Evolutionary conservation across 30 jellyfish, hydroid and myxozoan species (phyloP).

Genomic region (Cassiopea andromeda): DNA sequence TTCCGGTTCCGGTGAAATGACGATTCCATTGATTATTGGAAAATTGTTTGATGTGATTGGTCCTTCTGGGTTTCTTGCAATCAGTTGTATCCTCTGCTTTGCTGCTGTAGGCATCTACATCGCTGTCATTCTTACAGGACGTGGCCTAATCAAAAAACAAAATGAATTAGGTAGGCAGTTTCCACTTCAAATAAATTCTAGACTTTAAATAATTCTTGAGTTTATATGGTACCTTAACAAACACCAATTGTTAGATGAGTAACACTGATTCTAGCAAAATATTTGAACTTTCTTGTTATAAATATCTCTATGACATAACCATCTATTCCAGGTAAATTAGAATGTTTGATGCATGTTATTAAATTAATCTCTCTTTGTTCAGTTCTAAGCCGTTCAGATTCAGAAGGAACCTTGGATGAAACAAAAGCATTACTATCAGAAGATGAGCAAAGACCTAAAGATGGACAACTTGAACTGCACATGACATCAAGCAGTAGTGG

Average conservation of each 20-base stretch:
- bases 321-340: too few relatives aligned
- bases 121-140: conserved; percentile 93
- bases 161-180: conserved; percentile 53
- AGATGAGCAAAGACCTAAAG: conserved; percentile 30
- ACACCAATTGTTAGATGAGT: too few relatives aligned
- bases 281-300: too few relatives aligned
- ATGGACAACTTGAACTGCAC: conserved; percentile 59
- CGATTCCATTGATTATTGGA: conserved; percentile 94
- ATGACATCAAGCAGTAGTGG: conserved; percentile 50
- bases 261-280: too few relatives aligned
- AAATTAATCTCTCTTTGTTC: background rate
- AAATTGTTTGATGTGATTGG: conserved; percentile 95
- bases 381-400: conserved; percentile 60
- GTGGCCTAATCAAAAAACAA: conserved; percentile 66
- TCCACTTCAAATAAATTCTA: too few relatives aligned
- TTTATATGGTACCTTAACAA: too few relatives aligned
- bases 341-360: background rate
- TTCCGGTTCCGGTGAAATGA: conserved; percentile 97
- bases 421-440: conserved; percentile 51
- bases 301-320: too few relatives aligned
- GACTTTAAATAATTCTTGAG: too few relatives aligned
- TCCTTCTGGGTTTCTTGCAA: conserved; percentile 89
- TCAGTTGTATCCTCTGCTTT: conserved; percentile 90
- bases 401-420: conserved; percentile 60
- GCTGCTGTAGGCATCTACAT: conserved; percentile 90